These are phyloP conservation scores for Gobiocypris rarus DNA, from an alignment of 2,113 vertebrate species.

Conservation along the genomic window DNA sequence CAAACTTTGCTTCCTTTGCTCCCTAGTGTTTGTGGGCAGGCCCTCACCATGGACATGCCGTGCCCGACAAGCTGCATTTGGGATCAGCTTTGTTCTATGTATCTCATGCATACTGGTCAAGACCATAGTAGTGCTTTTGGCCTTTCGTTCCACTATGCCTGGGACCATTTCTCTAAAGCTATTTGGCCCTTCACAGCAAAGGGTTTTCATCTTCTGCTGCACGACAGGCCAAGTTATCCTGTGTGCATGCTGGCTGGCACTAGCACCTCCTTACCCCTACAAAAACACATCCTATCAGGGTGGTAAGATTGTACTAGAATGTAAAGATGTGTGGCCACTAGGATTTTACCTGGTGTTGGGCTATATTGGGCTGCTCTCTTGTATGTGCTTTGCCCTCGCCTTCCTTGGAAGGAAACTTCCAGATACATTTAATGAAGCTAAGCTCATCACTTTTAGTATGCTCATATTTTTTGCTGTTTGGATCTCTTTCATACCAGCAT, in stretches of 20 bases:
- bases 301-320: constrained; percentile 75
- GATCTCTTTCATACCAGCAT: constrained; percentile 78
- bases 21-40: constrained; percentile 71
- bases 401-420: constrained; percentile 76
- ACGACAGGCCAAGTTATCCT: constrained; percentile 72
- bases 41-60: constrained; percentile 72
- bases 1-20: constrained; percentile 77
- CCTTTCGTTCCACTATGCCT: constrained; percentile 66
- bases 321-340: constrained; percentile 71
- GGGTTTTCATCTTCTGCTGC: constrained; percentile 68
- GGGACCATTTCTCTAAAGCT: constrained; percentile 58
- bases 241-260: constrained; percentile 67
- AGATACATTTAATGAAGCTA: constrained; percentile 72
- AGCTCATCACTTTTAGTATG: constrained; percentile 79
- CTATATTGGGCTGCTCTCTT: constrained; percentile 76
- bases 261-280: constrained; percentile 69
- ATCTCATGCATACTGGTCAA: constrained; percentile 79
- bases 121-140: constrained; percentile 76
- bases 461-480: constrained; percentile 78
- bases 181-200: constrained; percentile 73
- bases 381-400: constrained; percentile 73
- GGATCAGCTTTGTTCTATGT: constrained; percentile 77
- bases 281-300: constrained; percentile 72
- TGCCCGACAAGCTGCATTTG: constrained; percentile 73
- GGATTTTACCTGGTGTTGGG: constrained; percentile 76